Conservation (phyloP, 2,888 invertebrate genomes). For the Sericinus montela region DNA sequence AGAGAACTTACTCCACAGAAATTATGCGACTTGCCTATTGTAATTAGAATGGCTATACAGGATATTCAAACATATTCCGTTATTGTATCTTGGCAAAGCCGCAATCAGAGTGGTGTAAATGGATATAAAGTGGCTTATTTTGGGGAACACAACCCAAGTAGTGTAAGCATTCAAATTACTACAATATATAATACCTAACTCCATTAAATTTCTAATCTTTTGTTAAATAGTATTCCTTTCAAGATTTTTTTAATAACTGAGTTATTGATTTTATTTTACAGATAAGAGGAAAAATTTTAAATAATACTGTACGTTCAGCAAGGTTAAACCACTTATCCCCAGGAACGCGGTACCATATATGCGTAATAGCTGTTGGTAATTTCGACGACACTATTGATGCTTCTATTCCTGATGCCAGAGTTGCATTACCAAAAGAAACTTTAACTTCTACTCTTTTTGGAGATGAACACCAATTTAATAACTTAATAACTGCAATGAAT, state of each 20-base stretch:
- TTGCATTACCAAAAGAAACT: constrained; percentile 61
- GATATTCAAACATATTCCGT: constrained; percentile 93
- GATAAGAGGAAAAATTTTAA: constrained; percentile 88
- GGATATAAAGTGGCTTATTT: constrained; percentile 93
- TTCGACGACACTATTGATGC: constrained; percentile 67
- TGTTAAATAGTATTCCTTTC: no score
- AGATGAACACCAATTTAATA: constrained; percentile 78
- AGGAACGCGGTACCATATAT: constrained; percentile 90
- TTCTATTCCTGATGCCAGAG: constrained; percentile 71
- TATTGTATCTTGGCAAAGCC: constrained; percentile 92
- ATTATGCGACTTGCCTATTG: constrained; percentile 91
- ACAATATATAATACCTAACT: no score
- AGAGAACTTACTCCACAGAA: constrained; percentile 88
- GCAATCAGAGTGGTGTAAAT: constrained; percentile 90
- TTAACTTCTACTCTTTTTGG: constrained; percentile 70
- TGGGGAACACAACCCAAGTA: constrained; percentile 74
- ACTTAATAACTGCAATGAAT: constrained; percentile 62
- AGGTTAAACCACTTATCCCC: constrained; percentile 87
- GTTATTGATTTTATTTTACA: constrained; percentile 42
- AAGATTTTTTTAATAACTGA: no score
- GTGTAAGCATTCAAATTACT: constrained; percentile 57
- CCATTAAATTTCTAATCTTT: no score
- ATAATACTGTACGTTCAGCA: constrained; percentile 85
- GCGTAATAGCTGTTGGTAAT: constrained; percentile 92
- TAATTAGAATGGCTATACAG: constrained; percentile 91